Conservation (phyloP, 2,888 invertebrate species). For the Dione juno region DNA sequence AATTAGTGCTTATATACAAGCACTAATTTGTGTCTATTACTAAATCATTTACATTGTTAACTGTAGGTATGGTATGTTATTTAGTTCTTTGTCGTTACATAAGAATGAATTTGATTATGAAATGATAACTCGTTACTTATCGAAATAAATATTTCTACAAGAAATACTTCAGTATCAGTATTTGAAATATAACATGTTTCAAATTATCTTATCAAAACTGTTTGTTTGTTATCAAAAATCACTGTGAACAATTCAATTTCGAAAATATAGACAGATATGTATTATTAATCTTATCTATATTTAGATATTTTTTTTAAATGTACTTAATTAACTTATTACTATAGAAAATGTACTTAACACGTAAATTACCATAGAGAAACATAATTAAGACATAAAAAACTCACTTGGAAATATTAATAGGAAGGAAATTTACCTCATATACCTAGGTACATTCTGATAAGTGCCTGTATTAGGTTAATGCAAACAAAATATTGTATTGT, state of each 20-base stretch:
- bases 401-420: no score
- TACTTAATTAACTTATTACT: background rate
- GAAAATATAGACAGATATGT: background rate
- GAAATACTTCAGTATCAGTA: conserved; percentile 11
- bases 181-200: conserved; percentile 10
- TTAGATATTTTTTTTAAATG: background rate
- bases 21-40: no score
- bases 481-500: no score
- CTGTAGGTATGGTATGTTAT: background rate
- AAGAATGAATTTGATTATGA: background rate
- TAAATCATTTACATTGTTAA: background rate
- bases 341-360: no score
- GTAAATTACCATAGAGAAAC: no score
- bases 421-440: no score
- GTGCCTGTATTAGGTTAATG: no score
- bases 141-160: conserved; percentile 9
- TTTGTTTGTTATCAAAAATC: conserved; percentile 15
- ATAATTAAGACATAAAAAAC: no score
- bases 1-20: no score
- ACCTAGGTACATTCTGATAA: no score
- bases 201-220: conserved; percentile 14
- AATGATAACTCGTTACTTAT: background rate
- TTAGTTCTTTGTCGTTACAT: background rate
- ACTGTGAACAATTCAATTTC: conserved; percentile 3
- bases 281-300: background rate